A percentile compares a stretch with the other conserved stretches of the same genome.
phyloP scores from a whole-genome alignment of 2,113 vertebrate species.

The Oophaga pumilio region DNA sequence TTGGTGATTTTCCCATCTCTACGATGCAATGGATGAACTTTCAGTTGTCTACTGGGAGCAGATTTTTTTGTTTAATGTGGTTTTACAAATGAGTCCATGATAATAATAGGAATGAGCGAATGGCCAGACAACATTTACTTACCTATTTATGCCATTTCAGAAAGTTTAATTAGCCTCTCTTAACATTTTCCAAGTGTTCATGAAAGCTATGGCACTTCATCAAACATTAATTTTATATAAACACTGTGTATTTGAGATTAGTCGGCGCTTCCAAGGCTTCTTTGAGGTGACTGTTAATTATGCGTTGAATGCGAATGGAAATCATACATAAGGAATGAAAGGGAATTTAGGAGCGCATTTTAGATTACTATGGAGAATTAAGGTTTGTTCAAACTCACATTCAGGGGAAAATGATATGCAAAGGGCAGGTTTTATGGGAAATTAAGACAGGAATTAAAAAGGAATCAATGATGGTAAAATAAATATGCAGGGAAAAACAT shows the following conservation, averaged over 20 bases:
- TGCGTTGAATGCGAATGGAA: conserved; percentile 10
- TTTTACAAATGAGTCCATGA: background rate
- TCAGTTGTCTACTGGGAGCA: background rate
- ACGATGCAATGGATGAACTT: background rate
- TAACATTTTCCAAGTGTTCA: conserved; percentile 22
- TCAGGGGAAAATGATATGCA: conserved; percentile 15
- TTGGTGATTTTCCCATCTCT: background rate
- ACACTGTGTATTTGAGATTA: conserved; percentile 23
- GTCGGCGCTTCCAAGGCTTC: background rate
- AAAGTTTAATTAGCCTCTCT: background rate
- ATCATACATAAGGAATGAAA: conserved; percentile 36
- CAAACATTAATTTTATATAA: conserved; percentile 43
- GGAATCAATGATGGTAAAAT: conserved; percentile 44
- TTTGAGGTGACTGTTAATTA: conserved; percentile 48
- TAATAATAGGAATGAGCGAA: background rate
- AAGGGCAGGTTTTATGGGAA: conserved; percentile 43
- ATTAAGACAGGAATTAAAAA: conserved; percentile 40
- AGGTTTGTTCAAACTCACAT: conserved; percentile 20
- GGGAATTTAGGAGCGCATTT: conserved; percentile 38
- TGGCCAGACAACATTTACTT: background rate
- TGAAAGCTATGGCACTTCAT: conserved; percentile 25
- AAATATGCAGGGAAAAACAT: conserved; percentile 19
- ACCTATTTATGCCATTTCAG: background rate
- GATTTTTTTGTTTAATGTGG: background rate
- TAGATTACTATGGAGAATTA: conserved; percentile 41